These are phyloP conservation scores for Agrenia bidenticulata DNA, from an alignment of 2,888 invertebrate species.

Conservation along the genomic window DNA sequence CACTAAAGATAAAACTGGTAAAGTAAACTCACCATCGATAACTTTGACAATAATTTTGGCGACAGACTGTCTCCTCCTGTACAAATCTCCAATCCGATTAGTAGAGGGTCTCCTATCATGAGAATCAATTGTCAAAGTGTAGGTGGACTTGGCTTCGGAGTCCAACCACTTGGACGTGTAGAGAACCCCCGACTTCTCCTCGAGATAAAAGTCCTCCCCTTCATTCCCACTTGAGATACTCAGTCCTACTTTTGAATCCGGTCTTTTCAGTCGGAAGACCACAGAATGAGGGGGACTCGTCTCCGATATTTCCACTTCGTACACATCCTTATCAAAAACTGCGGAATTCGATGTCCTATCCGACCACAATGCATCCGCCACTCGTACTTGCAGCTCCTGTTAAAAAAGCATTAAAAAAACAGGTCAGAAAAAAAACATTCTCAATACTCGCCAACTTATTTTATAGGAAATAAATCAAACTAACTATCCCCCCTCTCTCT, in stretches of 20 bases:
- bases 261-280: conserved; percentile 80
- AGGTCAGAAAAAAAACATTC: not conserved
- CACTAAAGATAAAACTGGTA: too few relatives aligned
- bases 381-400: conserved; percentile 75
- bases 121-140: conserved; percentile 85
- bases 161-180: conserved; percentile 80
- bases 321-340: conserved; percentile 80
- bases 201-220: conserved; percentile 81
- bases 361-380: conserved; percentile 65
- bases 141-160: conserved; percentile 79
- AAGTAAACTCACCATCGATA: conserved; percentile 71
- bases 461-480: conserved; percentile 7
- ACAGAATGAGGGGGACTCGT: conserved; percentile 80
- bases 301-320: conserved; percentile 84
- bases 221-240: conserved; percentile 91
- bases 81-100: conserved; percentile 55
- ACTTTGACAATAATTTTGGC: conserved; percentile 87
- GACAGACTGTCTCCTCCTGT: conserved; percentile 80
- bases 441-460: not conserved
- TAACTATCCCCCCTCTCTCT: not conserved
- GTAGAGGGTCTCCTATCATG: conserved; percentile 74
- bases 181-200: conserved; percentile 84
- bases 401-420: conserved; percentile 57
- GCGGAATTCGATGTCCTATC: conserved; percentile 56
- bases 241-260: conserved; percentile 80